Evolutionary conservation across 2,113 vertebrate genomes (phyloP).

Genomic region (Nansenia antarctica): DNA sequence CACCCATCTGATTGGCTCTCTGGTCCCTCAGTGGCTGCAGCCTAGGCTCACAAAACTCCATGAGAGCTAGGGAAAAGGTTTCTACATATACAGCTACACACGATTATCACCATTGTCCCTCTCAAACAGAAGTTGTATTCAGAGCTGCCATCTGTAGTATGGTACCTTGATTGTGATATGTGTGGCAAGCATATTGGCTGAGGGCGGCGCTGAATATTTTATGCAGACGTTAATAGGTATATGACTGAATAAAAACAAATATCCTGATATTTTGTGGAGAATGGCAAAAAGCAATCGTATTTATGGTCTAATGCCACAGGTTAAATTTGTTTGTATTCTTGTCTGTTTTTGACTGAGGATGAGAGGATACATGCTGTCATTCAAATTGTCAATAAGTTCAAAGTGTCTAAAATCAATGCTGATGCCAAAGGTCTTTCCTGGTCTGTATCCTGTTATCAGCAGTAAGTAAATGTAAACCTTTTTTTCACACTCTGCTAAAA

Average conservation of each 20-base stretch:
- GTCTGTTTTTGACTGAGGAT: background rate
- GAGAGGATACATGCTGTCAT: background rate
- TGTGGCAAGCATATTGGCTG: background rate
- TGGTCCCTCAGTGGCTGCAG: background rate
- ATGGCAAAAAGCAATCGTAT: background rate
- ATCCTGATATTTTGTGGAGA: background rate
- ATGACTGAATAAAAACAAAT: background rate
- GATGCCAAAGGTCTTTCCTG: constrained; percentile 50
- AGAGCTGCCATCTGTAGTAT: background rate
- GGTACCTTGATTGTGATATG: background rate
- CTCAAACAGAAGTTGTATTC: background rate
- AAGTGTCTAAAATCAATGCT: constrained; percentile 7
- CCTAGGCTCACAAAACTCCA: background rate
- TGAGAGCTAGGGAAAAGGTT: too few species aligned
- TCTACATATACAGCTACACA: background rate
- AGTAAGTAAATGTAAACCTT: constrained; percentile 16
- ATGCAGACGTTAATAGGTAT: background rate
- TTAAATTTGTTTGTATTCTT: background rate
- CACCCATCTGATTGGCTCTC: background rate
- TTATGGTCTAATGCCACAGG: background rate
- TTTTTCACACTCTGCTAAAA: constrained; percentile 31
- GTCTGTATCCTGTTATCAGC: constrained; percentile 37
- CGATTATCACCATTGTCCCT: background rate
- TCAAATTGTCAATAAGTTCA: constrained; percentile 48
- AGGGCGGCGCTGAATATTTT: background rate